Evolutionary conservation across 30 jellyfish, hydroid and myxozoan species (phyloP), one percentile per base, ranked within the genome.

Genomic region (Morbakka virulenta): DNA sequence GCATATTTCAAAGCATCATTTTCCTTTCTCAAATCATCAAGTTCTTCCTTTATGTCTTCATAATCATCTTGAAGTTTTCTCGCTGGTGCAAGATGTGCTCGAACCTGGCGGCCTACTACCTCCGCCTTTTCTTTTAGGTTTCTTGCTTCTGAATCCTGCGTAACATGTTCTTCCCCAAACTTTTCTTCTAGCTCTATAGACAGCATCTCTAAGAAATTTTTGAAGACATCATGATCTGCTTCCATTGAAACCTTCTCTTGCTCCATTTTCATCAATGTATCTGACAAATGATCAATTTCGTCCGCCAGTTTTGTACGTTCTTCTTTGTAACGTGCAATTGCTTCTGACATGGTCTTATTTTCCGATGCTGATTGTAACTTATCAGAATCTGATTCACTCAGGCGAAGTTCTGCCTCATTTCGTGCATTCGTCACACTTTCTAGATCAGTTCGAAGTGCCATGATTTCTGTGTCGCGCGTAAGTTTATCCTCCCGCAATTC

Each of bases 161-260:
- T 66, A 28, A 85, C 96, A 69, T 80, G 94, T 26, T 93, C 96
- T 62, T 93, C 99, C 2, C 99, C 99, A 14, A 93, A 69, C 89
- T 88, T 86, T 36, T 93, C 99, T 52, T 86, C 91, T 93, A 93
- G 74, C 70, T 93, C 96, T 67, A 93, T 72, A 17, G 97, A 93
- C 49, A 93, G 94, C 86, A 79, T 85, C 14, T 93, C 99, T 12
- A 93, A 74, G 69, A 93, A 93, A 41, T 93, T 93, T 83, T 85
- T 83, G 51, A 93, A 93, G 6, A 95, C 95, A 30, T 78, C 87
- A 29, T 82, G 95, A 29, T 93, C 95, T 24, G 87, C 65, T 36
- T 93, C 99, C 79, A 85, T 80, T n/a, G 74, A 82, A 67, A 93
- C 96, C 47, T 90, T 96, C 21, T 81, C 74, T 25, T 93, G 89